Evolutionary conservation across 2,888 invertebrate genomes (phyloP).

Genomic region (Ethmia dodecea): DNA sequence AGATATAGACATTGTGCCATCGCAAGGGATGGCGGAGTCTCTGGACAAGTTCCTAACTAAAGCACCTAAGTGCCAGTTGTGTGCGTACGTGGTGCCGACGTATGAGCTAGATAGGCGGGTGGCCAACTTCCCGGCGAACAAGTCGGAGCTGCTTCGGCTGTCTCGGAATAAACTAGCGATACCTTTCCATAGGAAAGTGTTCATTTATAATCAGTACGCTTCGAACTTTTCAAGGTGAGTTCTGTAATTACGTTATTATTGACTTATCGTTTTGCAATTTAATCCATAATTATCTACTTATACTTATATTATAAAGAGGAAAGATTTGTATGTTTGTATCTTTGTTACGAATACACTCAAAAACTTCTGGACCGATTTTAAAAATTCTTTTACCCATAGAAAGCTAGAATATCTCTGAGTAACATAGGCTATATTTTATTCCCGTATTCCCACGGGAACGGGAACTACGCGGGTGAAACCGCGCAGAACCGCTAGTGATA

Average conservation of each 20-base stretch:
- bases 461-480: too few species aligned
- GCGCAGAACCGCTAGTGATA: too few species aligned
- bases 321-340: too few species aligned
- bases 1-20: conserved; percentile 93
- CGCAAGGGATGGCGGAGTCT: conserved; percentile 82
- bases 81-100: conserved; percentile 94
- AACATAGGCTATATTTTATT: too few species aligned
- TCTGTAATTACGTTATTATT: not conserved
- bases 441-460: too few species aligned
- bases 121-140: conserved; percentile 85
- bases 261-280: too few species aligned
- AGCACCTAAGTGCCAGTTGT: conserved; percentile 78
- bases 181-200: conserved; percentile 94
- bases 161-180: conserved; percentile 88
- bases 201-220: conserved; percentile 94
- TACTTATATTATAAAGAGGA: too few species aligned
- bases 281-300: too few species aligned
- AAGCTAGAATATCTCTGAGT: too few species aligned
- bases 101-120: conserved; percentile 91
- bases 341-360: too few species aligned
- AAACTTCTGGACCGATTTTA: too few species aligned
- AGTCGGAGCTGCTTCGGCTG: conserved; percentile 85
- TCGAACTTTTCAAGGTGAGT: conserved; percentile 91
- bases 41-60: conserved; percentile 82
- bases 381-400: too few species aligned